Base-by-base conservation (phyloP, 1,140 invertebrate genomes). In the Solenopsis invicta region DNA sequence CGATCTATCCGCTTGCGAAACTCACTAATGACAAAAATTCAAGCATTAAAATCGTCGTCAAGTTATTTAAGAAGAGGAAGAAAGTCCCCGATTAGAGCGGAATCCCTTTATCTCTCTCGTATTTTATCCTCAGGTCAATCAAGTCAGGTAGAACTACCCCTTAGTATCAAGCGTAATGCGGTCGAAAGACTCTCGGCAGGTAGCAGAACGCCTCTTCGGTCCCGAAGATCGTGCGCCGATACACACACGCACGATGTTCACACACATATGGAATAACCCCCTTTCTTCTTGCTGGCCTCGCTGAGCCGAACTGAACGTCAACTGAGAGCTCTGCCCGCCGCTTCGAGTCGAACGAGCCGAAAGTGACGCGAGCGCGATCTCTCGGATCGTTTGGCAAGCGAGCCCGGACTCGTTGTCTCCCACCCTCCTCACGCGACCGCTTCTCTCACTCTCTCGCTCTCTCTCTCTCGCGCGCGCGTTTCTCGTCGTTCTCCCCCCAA, bases 231-330 rank as follows among this genome's bases (percentile, higher is more conserved):
- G n/a, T 48, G 48, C 52, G 71, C n/a, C 12, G 61, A 82, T 77
- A 80, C 86, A 91, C 91, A 93, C 92, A 92, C 92, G 90, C 92
- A 91, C 87, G 86, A 24, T 18, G 45, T 41, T 21, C 66, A 50
- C 93, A 90, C 92, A 93, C 90, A 92, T 91, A 93, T 85, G 66
- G 91, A 91, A 91, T 87, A 89, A 93, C 88, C 92, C 93, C 91
- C 94, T 94, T 94, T 93, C 90, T 93, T 94, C 93, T 94, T 92
- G 93, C 89, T 94, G 93, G 94, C 94, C 94, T 94, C 94, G 94
- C 94, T 94, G 93, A 95, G 94, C 94, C 94, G 92, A 94, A 95
- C 94, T 95, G 94, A 95, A 92, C 94, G 95, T 93, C 94, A 95
- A 95, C 94, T 95, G 94, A 95, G 94, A 93, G 92, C 94, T 94